Conservation (phyloP, 2,113 vertebrate species). For the Aythya baeri region DNA sequence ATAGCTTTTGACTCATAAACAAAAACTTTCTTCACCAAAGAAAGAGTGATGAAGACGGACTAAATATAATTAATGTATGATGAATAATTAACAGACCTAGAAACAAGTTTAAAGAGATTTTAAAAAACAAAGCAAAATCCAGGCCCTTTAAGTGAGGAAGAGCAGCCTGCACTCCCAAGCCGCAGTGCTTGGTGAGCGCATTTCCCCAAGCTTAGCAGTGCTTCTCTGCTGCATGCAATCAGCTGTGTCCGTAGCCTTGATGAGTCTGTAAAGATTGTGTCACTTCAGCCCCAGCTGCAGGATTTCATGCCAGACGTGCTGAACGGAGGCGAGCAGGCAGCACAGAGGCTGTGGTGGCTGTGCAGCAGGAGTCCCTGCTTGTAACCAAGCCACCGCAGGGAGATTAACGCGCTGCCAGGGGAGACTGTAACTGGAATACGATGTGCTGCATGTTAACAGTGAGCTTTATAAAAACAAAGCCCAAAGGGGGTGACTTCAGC, state of each 20-base stretch:
- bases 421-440: rapidly evolving
- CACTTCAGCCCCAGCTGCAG: neutral
- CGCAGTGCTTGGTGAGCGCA: conserved; percentile 10
- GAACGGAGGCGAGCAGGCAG: neutral
- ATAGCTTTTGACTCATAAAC: conserved; percentile 50
- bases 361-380: rapidly evolving
- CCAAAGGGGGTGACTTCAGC: neutral
- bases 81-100: conserved; percentile 1
- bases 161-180: neutral
- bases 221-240: conserved; percentile 44
- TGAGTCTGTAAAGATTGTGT: neutral
- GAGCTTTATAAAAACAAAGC: neutral
- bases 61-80: neutral
- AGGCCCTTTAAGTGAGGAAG: neutral
- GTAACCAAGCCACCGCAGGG: rapidly evolving
- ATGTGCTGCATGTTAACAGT: rapidly evolving
- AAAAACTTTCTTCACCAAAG: conserved; percentile 28
- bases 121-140: neutral
- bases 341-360: rapidly evolving
- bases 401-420: neutral
- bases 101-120: neutral
- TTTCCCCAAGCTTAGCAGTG: neutral
- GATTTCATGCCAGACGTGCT: neutral
- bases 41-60: neutral
- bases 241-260: neutral